phyloP scores from a whole-genome alignment of 2,113 vertebrate species.

The Platysteira castanea region DNA sequence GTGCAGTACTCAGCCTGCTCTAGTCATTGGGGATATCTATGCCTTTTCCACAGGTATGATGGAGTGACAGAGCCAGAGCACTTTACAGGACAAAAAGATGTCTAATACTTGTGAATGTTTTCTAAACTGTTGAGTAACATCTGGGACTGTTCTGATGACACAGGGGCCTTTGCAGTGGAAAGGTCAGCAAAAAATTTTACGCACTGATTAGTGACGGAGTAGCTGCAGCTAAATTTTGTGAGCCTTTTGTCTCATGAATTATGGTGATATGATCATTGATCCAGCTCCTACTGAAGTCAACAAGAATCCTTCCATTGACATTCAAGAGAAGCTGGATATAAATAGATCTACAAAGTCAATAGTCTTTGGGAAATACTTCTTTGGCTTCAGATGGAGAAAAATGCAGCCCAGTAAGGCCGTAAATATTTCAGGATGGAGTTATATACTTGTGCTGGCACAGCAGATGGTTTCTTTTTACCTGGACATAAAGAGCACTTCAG shows the following conservation, averaged over 20 bases:
- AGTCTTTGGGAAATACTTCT: background rate
- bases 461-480: background rate
- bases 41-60: background rate
- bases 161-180: background rate
- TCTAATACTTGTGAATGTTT: background rate
- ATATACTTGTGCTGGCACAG: background rate
- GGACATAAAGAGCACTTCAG: background rate
- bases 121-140: background rate
- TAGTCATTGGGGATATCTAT: background rate
- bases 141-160: background rate
- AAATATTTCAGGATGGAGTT: conserved; percentile 28
- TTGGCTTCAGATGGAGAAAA: background rate
- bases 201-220: background rate
- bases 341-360: background rate
- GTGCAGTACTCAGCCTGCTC: background rate
- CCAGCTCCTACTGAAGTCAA: background rate
- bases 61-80: background rate
- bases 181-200: background rate
- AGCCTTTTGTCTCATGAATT: background rate
- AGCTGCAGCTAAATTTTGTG: background rate
- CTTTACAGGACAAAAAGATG: background rate
- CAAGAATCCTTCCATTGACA: background rate
- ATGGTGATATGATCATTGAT: background rate
- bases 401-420: background rate
- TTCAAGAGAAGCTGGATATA: background rate